A percentile compares a stretch with the other conserved stretches of the same genome.
These are phyloP conservation scores for Holothuria scabra DNA, from an alignment of 53 echinoderm and acorn worm genomes.

Conservation along the genomic window DNA sequence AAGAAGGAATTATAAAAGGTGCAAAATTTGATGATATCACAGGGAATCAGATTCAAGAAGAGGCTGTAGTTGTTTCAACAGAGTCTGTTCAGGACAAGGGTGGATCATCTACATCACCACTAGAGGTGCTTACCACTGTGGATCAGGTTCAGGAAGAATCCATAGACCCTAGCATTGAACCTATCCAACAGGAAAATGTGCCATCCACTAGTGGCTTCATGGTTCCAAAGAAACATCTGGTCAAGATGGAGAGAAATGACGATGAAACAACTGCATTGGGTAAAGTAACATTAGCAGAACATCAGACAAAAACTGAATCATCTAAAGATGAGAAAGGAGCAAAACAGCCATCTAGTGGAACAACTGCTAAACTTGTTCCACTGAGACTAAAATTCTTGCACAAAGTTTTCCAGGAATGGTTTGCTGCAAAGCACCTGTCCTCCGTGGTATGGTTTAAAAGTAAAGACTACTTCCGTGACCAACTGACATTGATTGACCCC, in stretches of 20 bases:
- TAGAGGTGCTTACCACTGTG: not conserved
- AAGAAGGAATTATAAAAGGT: not conserved
- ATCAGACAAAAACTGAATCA: too few species aligned
- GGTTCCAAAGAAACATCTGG: too few species aligned
- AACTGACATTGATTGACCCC: not conserved
- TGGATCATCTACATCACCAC: too few species aligned
- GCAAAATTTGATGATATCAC: too few species aligned
- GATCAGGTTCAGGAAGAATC: not conserved
- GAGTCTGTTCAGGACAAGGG: too few species aligned
- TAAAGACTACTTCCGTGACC: not conserved
- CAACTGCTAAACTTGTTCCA: not conserved
- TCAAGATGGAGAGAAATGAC: too few species aligned
- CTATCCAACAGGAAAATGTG: too few species aligned
- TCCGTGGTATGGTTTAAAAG: not conserved
- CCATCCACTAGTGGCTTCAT: too few species aligned
- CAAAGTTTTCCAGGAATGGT: not conserved
- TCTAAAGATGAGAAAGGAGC: not conserved
- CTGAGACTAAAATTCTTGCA: not conserved
- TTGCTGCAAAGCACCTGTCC: slow-evolving; percentile 6
- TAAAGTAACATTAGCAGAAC: too few species aligned
- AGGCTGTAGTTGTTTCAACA: too few species aligned
- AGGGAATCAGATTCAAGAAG: too few species aligned
- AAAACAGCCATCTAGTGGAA: not conserved
- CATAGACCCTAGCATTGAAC: not conserved
- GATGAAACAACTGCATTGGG: too few species aligned